Evolutionary conservation across 2,797 vertebrate species (phyloP), one percentile per base, ranked within the genome.

Genomic region (Chromobotia macracanthus): DNA sequence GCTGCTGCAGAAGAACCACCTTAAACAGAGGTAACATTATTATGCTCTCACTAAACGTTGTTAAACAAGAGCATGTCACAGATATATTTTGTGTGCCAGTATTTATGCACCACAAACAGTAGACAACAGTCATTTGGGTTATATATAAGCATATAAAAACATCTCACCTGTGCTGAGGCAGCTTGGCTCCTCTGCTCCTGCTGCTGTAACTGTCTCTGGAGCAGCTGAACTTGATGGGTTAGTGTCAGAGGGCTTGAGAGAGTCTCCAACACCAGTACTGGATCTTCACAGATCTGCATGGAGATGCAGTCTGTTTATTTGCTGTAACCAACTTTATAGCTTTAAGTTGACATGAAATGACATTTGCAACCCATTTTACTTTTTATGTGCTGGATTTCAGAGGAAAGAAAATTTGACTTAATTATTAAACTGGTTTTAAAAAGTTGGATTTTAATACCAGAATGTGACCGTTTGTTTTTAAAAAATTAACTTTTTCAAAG

Each of bases 191-290:
- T 95, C 83, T 97, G 95, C 67, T 96, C 95, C 88, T 99, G 97
- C 88, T 98, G 97, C 87, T 96, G 95, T 77, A 99, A 93, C 72
- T 99, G 96, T 84, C 96, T 97, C 88, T 95, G 94, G 12, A 99
- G 95, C 8, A 99, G 94, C 89, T 96, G 95, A 87, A 97, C 91
- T 84, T 96, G 96, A 86, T 96, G 96, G 79, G 95, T 96, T 6
- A 92, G 87, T 15, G 96, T 95, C 25, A 95, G 90, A 0, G 94
- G 92, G 0, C 89, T 86, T 8, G 90, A 86, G 0, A 89, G 15
- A 85, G 79, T 80, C 82, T 83, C 92, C 0, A 94, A 90, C 15
- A 92, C 90, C 74, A 95, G 88, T 80, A 92, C 83, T 0, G 90
- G 88, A 21, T 95, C 93, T 48, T 90, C 84, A 1, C 87, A 88